phyloP scores from a whole-genome alignment of 1,140 invertebrate species.

The Atta colombica region DNA sequence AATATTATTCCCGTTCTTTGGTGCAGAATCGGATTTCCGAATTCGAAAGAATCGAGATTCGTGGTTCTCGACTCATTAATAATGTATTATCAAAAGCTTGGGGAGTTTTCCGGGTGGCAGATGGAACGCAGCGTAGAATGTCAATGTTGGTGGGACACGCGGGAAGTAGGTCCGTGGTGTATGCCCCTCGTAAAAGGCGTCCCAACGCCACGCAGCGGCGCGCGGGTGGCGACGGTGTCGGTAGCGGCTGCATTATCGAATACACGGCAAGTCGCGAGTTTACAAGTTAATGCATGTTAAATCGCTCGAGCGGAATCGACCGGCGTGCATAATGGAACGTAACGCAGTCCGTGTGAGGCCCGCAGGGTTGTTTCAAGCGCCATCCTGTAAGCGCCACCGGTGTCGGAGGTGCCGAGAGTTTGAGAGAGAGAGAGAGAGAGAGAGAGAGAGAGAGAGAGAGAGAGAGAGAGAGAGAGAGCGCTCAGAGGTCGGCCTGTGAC shows the following conservation, averaged over 20 bases:
- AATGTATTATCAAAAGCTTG: conserved; percentile 62
- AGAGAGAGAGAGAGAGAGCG: background rate
- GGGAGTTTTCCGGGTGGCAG: conserved; percentile 38
- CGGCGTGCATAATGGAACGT: conserved; percentile 70
- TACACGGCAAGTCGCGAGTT: conserved; percentile 69
- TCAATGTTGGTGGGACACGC: conserved; percentile 19
- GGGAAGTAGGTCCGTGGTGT: conserved; percentile 9
- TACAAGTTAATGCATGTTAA: conserved; percentile 78
- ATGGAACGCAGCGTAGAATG: conserved; percentile 35
- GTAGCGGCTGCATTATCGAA: conserved; percentile 65
- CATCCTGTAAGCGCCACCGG: conserved; percentile 8
- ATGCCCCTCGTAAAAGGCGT: conserved; percentile 56
- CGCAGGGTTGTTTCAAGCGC: conserved; percentile 52
- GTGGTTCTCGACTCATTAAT: conserved; percentile 48
- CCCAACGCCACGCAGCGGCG: conserved; percentile 19
- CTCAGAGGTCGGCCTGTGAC: conserved; percentile 35
- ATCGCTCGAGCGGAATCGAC: conserved; percentile 74
- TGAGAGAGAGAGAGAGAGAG: background rate
- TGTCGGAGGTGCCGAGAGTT: conserved; percentile 2
- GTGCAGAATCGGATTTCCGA: conserved; percentile 34
- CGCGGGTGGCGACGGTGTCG: conserved; percentile 14
- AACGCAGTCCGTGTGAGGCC: conserved; percentile 55
- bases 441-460: background rate
- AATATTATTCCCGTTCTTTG: conserved; percentile 57
- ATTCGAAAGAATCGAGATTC: conserved; percentile 51